These are phyloP conservation scores for Sebastes paucispinis DNA, from an alignment of 2,797 vertebrate genomes.

Conservation along the genomic window DNA sequence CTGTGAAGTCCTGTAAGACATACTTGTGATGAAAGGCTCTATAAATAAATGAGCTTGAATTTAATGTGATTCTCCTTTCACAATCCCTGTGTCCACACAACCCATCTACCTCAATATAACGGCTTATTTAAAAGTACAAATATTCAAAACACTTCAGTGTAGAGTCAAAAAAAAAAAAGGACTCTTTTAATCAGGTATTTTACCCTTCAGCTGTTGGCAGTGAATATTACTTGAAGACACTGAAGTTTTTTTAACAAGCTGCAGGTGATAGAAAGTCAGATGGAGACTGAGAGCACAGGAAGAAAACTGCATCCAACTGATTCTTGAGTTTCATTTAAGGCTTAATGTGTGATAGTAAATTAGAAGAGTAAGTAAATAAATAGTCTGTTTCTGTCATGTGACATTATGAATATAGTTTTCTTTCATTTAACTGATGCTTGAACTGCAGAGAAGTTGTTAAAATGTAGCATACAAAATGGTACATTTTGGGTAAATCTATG, in stretches of 20 bases:
- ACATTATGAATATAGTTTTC: neutral
- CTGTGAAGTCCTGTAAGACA: constrained; percentile 42
- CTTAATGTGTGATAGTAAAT: neutral
- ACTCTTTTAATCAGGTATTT: constrained; percentile 3
- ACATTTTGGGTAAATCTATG: neutral
- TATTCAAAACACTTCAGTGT: constrained; percentile 12
- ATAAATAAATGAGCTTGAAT: constrained; percentile 54
- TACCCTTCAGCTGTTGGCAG: neutral
- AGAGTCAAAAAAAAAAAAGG: neutral
- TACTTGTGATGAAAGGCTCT: constrained; percentile 49
- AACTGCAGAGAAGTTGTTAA: neutral
- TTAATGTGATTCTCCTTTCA: constrained; percentile 32
- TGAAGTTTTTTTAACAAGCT: neutral
- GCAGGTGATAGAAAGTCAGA: constrained; percentile 14
- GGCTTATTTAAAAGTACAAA: constrained; percentile 25
- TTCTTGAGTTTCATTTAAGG: neutral
- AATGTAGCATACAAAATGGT: neutral
- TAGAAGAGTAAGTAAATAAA: neutral
- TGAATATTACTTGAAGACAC: constrained; percentile 13
- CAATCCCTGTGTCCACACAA: constrained; percentile 8
- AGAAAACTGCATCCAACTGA: neutral
- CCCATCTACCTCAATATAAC: neutral
- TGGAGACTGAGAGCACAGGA: neutral
- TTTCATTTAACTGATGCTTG: neutral
- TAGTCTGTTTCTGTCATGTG: neutral